phyloP scores from a whole-genome alignment of 1,140 invertebrate species.

The Cyclargus thomasi region DNA sequence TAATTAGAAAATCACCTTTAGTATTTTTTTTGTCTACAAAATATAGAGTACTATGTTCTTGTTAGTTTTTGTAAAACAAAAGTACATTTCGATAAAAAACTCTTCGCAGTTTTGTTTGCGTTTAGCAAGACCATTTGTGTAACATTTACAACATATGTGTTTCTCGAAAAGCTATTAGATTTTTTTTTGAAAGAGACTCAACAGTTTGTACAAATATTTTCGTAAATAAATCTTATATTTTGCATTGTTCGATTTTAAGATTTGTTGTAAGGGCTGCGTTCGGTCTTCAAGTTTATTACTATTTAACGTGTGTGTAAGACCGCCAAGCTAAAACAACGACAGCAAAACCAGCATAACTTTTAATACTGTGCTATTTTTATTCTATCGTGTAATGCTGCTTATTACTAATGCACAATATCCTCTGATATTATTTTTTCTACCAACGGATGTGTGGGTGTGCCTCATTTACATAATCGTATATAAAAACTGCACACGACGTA shows the following conservation, averaged over 20 bases:
- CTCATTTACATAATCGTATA: constrained; percentile 28
- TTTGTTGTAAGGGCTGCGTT: too few species aligned
- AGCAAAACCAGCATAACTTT: neutral
- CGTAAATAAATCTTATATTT: too few species aligned
- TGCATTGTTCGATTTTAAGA: too few species aligned
- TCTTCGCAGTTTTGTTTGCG: too few species aligned
- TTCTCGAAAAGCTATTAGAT: neutral
- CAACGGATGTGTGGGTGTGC: constrained; percentile 18
- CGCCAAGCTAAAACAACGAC: neutral
- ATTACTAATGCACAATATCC: constrained; percentile 4
- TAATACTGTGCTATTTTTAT: neutral
- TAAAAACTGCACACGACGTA: constrained; percentile 9
- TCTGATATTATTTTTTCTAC: neutral
- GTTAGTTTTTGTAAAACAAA: too few species aligned
- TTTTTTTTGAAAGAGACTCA: neutral
- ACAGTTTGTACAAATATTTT: neutral
- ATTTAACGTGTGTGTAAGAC: neutral
- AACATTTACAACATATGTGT: neutral
- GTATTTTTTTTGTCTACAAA: too few species aligned
- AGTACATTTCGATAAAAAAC: too few species aligned
- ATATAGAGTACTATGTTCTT: too few species aligned
- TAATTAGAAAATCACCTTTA: too few species aligned
- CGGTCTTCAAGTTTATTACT: too few species aligned
- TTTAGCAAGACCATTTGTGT: neutral
- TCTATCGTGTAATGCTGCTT: neutral